Percentiles rank a stretch among this genome's conserved stretches.
phyloP scores from a whole-genome alignment of 2,113 vertebrate species.

The Strigops habroptila region DNA sequence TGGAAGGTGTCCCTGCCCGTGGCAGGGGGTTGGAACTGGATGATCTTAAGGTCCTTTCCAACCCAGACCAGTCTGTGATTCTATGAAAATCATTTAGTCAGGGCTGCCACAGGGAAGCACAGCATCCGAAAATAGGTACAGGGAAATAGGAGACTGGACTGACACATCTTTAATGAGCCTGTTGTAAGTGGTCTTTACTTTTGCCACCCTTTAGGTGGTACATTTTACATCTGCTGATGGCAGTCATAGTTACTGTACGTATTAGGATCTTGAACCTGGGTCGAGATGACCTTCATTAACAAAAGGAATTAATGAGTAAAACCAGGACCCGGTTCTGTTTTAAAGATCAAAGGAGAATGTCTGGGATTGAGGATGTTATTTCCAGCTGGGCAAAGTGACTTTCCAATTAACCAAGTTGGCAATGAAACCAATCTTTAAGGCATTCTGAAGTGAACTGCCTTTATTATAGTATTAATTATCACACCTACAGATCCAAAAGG shows the following conservation, averaged over 20 bases:
- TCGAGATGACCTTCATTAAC: background rate
- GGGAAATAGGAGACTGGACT: background rate
- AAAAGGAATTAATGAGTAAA: background rate
- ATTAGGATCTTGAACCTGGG: background rate
- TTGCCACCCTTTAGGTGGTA: background rate
- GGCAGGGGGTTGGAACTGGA: too few species aligned
- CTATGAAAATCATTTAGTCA: background rate
- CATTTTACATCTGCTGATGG: background rate
- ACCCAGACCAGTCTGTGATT: background rate
- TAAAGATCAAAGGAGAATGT: background rate
- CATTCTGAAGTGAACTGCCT: background rate
- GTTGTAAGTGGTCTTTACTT: background rate
- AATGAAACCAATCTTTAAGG: background rate
- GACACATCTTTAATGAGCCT: background rate
- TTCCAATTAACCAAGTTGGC: background rate
- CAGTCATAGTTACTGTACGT: background rate
- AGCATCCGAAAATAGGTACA: accelerated
- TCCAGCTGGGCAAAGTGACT: background rate
- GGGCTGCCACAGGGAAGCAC: background rate
- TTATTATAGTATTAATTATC: background rate
- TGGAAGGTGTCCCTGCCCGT: background rate
- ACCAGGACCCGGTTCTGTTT: background rate
- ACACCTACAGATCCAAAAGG: background rate
- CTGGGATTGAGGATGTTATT: background rate
- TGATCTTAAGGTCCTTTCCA: background rate